These are phyloP conservation scores for Penaeus vannamei DNA, from an alignment of 1,140 invertebrate species.

Conservation along the genomic window DNA sequence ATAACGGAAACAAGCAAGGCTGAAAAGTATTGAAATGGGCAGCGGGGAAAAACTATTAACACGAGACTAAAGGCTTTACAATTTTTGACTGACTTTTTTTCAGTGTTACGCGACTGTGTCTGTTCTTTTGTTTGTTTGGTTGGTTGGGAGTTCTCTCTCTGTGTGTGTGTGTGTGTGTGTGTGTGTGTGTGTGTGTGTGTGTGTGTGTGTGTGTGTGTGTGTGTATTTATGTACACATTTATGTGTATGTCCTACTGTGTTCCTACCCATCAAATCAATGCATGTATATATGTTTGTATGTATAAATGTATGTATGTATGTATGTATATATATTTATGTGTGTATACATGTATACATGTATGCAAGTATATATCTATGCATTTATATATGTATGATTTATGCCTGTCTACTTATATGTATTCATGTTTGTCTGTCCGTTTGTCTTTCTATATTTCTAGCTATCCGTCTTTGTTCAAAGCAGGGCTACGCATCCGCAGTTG, in stretches of 20 bases:
- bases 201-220: background rate
- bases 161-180: background rate
- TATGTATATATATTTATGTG: background rate
- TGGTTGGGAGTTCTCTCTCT: background rate
- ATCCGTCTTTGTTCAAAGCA: background rate
- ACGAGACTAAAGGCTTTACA: too few relatives aligned
- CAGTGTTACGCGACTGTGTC: too few relatives aligned
- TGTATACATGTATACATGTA: background rate
- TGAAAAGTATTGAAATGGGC: too few relatives aligned
- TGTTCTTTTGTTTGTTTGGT: too few relatives aligned
- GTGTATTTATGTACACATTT: background rate
- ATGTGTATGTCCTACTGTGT: background rate
- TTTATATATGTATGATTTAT: background rate
- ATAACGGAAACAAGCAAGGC: slow-evolving; percentile 30
- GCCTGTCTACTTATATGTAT: background rate
- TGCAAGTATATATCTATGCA: background rate
- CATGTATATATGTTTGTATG: background rate
- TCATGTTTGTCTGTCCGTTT: background rate
- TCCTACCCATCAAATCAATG: background rate
- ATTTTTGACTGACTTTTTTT: too few relatives aligned
- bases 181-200: slow-evolving; percentile 1
- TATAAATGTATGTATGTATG: background rate
- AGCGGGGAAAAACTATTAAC: too few relatives aligned
- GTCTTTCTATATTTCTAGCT: background rate
- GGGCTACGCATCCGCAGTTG: too few relatives aligned